These are phyloP conservation scores for Natator depressus DNA, from an alignment of 2,113 vertebrate genomes.

Conservation along the genomic window DNA sequence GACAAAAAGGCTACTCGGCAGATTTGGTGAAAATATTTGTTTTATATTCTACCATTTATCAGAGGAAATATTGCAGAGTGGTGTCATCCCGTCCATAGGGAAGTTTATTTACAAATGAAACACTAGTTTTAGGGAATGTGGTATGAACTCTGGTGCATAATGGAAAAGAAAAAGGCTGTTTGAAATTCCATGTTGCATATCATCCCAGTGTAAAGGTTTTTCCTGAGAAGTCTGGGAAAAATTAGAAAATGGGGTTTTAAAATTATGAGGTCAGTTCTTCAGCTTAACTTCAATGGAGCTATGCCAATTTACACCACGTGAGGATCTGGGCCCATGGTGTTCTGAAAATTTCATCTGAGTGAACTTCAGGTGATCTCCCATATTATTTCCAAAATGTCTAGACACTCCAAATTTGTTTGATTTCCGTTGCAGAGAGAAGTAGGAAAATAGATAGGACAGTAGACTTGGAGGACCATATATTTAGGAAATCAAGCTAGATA, in stretches of 20 bases:
- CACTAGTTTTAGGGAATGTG: not conserved
- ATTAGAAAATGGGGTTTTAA: not conserved
- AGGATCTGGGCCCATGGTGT: not conserved
- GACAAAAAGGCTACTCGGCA: not conserved
- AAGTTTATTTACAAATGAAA: not conserved
- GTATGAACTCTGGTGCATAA: too few species aligned
- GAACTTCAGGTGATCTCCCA: not conserved
- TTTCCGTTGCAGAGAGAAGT: not conserved
- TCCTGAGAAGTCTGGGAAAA: not conserved
- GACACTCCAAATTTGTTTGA: not conserved
- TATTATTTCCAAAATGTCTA: not conserved
- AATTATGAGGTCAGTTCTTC: not conserved
- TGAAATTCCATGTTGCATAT: not conserved
- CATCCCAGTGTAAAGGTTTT: accelerated
- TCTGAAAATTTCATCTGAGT: not conserved
- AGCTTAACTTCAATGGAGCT: not conserved
- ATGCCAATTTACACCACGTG: not conserved
- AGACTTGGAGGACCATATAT: not conserved
- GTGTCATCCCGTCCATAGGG: not conserved
- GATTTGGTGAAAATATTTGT: not conserved
- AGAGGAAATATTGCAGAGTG: accelerated
- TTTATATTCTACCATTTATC: not conserved
- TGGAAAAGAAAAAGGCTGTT: not conserved
- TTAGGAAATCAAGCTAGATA: not conserved
- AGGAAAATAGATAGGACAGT: not conserved